Percentiles rank a stretch among this genome's conserved stretches.
These are phyloP conservation scores for Hipposideros larvatus DNA, from an alignment of 2,797 vertebrate genomes.

Conservation along the genomic window DNA sequence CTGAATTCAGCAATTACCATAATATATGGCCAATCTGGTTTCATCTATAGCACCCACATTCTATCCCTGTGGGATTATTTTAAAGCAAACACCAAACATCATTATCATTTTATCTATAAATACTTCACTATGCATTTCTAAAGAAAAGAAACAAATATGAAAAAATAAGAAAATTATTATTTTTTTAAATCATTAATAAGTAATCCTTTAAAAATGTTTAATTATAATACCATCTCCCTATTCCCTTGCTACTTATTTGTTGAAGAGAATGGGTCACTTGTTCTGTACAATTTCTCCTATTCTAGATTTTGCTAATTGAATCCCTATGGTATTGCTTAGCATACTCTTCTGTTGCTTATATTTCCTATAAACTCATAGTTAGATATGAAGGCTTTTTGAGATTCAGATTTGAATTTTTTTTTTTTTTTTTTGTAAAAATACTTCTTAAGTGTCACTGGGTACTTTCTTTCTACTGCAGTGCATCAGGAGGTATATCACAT, in stretches of 20 bases:
- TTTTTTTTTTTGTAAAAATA: background rate
- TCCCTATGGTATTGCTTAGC: background rate
- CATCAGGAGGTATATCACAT: background rate
- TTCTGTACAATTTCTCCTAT: background rate
- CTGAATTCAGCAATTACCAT: background rate
- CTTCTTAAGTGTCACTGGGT: background rate
- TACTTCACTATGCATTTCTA: background rate
- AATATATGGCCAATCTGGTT: background rate
- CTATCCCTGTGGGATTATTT: background rate
- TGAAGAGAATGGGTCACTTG: background rate
- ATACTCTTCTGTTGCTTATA: background rate
- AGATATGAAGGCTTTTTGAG: background rate
- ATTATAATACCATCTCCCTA: background rate
- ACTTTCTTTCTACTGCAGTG: background rate
- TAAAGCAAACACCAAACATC: background rate
- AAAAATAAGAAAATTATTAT: background rate
- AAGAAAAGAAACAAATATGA: background rate
- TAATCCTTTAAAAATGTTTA: background rate
- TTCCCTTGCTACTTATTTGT: background rate
- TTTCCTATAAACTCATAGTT: background rate
- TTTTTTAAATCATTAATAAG: background rate
- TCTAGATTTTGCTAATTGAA: background rate
- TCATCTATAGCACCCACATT: background rate
- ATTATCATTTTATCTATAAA: background rate
- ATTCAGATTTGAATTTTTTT: background rate